phyloP scores from a whole-genome alignment of 2,113 vertebrate species.

The Sebastes fasciatus region DNA sequence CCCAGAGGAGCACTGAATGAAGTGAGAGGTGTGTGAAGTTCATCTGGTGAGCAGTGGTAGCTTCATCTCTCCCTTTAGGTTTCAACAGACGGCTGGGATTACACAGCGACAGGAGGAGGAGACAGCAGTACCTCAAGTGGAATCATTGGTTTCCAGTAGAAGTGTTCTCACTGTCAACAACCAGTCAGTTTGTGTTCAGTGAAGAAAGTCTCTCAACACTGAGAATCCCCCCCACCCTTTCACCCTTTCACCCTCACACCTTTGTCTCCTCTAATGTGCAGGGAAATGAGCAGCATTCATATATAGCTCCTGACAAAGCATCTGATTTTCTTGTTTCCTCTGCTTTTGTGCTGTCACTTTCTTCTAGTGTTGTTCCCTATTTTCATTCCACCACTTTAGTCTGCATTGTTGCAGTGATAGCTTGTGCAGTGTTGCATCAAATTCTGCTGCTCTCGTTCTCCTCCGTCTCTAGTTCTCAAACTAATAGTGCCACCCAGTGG shows the following conservation, averaged over 20 bases:
- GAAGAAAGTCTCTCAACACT: slow-evolving; percentile 5
- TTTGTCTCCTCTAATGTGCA: slow-evolving; percentile 48
- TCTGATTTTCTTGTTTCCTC: slow-evolving; percentile 43
- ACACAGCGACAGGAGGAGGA: slow-evolving; percentile 26
- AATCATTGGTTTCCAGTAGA: slow-evolving; percentile 45
- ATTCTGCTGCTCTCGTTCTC: slow-evolving; percentile 16
- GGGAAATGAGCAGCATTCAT: slow-evolving; percentile 11
- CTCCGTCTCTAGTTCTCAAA: slow-evolving; percentile 3
- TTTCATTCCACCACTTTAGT: slow-evolving; percentile 44
- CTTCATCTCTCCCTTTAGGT: slow-evolving; percentile 44
- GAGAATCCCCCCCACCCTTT: neutral
- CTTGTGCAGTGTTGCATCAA: slow-evolving; percentile 38
- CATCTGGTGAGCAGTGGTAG: slow-evolving; percentile 25
- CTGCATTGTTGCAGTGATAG: slow-evolving; percentile 42
- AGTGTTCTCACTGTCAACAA: slow-evolving; percentile 35
- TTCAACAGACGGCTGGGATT: slow-evolving; percentile 53
- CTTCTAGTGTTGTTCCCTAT: slow-evolving; percentile 17
- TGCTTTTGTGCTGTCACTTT: slow-evolving; percentile 37
- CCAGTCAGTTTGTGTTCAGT: slow-evolving; percentile 16
- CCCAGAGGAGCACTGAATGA: slow-evolving; percentile 33
- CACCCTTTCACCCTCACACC: neutral
- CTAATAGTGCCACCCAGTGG: slow-evolving; percentile 59
- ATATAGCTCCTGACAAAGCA: slow-evolving; percentile 42
- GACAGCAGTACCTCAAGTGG: slow-evolving; percentile 51
- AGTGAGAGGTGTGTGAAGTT: slow-evolving; percentile 26